Base-by-base conservation (phyloP, 2,797 vertebrate genomes). In the Danio aesculapii region DNA sequence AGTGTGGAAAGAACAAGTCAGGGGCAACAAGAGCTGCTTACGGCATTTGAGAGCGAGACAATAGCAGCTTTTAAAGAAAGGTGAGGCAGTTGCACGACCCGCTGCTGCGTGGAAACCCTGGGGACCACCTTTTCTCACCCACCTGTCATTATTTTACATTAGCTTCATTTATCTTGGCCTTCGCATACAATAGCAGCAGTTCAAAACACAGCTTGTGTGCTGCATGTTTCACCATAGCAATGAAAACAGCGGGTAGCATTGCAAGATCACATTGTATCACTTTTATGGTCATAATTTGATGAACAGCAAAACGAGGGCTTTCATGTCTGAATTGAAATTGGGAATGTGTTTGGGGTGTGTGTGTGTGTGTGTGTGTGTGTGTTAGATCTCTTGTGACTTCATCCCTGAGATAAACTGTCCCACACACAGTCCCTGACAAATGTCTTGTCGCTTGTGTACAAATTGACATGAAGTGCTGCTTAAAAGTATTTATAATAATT, bases 71-170 rank as follows among this genome's bases (percentile, higher is more conserved):
- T 77, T 59, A 74, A 52, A 70, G 67, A 66, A 67, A 67, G 68
- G 63, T 64, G 64, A 80, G 75, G 46, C n/a, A 12, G 41, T 55
- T 49, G 10, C 67, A 73, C 41, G 6, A 46, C 67, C 70, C 78
- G 64, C 39, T 50, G 47, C 43, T 70, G 66, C 58, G 57, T 81
- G 57, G 67, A 76, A 83, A 57, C 69, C 80, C 77, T 49, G 52
- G 41, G 64, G 73, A 84, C 52, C 8, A 70, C 58, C 58, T 78
- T 49, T 63, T 58, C 73, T 75, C 69, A 55, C 61, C n/a, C 46
- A 44, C 66, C 67, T 58, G 59, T 81, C 77, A 86, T 84, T 84
- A 81, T 71, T 68, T 69, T 81, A 62, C 49, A 71, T 86, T 75
- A 76, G 67, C 57, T 67, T 63, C 47, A 78, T 75, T 86, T 63